phyloP scores from a whole-genome alignment of 2,888 invertebrate species.

The Ichneumoninae sp. region DNA sequence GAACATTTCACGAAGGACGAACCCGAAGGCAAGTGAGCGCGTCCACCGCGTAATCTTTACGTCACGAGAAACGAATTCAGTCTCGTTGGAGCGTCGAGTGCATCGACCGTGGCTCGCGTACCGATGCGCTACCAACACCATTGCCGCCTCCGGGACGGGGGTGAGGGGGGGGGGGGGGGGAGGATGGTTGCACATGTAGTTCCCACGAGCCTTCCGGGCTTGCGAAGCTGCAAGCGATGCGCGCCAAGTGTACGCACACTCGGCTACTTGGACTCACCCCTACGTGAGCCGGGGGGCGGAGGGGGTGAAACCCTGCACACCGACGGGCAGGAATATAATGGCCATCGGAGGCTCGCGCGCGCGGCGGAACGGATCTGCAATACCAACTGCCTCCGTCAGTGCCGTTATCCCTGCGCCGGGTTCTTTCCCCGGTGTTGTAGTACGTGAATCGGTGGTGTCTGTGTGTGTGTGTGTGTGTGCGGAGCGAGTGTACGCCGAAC shows the following conservation, averaged over 20 bases:
- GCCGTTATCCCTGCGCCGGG: slow-evolving; percentile 11
- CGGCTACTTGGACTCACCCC: slow-evolving; percentile 25
- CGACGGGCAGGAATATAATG: slow-evolving; percentile 60
- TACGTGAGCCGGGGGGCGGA: neutral
- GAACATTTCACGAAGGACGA: slow-evolving; percentile 41
- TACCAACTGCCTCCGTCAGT: slow-evolving; percentile 55
- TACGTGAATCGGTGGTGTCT: slow-evolving; percentile 8
- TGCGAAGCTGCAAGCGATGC: slow-evolving; percentile 28
- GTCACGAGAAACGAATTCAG: slow-evolving; percentile 65
- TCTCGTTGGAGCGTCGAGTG: slow-evolving; percentile 49
- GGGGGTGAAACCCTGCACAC: slow-evolving; percentile 12
- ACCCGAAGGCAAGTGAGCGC: slow-evolving; percentile 53
- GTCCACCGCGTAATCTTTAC: slow-evolving; percentile 63
- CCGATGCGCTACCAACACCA: slow-evolving; percentile 24
- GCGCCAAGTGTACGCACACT: slow-evolving; percentile 34
- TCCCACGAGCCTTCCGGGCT: slow-evolving; percentile 42
- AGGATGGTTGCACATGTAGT: slow-evolving; percentile 23
- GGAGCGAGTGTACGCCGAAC: slow-evolving; percentile 39
- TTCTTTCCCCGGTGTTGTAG: neutral
- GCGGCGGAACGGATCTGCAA: slow-evolving; percentile 59
- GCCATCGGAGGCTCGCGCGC: slow-evolving; percentile 53
- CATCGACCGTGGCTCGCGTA: slow-evolving; percentile 53
- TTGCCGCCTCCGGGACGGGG: neutral
- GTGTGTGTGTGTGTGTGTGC: slow-evolving; percentile 20
- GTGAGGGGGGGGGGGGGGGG: neutral